Conservation (phyloP, 92 coral and sea anemone genomes). For the Micromussa lordhowensis region DNA sequence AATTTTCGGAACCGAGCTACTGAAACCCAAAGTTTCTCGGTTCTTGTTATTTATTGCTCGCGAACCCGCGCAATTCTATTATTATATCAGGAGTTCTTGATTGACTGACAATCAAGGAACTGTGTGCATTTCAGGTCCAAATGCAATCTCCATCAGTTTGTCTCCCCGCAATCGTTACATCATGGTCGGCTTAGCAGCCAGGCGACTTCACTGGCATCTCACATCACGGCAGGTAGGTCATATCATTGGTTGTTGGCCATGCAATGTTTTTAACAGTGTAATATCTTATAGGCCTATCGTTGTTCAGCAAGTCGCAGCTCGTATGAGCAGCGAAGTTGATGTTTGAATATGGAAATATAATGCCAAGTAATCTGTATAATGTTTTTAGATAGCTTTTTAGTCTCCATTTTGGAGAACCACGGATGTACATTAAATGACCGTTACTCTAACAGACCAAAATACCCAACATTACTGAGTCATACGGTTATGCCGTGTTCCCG, state of each 20-base stretch:
- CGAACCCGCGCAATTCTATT: background rate
- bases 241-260: background rate
- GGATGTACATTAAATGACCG: no score
- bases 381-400: no score
- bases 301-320: background rate
- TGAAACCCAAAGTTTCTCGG: background rate
- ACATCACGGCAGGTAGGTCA: conserved; percentile 75
- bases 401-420: no score
- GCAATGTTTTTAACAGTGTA: background rate
- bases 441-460: background rate
- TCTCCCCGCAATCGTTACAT: conserved; percentile 85
- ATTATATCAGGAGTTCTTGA: background rate
- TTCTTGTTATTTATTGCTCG: background rate
- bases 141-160: conserved; percentile 87
- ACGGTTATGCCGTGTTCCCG: background rate
- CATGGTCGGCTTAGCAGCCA: conserved; percentile 93
- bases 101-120: background rate
- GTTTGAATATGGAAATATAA: no score
- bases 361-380: no score
- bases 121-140: conserved; percentile 67
- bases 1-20: background rate
- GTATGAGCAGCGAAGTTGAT: background rate
- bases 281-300: background rate
- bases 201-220: conserved; percentile 86
- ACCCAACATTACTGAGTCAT: background rate